Evolutionary conservation across 2,797 vertebrate species (phyloP), one percentile per base, ranked within the genome.

Genomic region (Emys orbicularis): DNA sequence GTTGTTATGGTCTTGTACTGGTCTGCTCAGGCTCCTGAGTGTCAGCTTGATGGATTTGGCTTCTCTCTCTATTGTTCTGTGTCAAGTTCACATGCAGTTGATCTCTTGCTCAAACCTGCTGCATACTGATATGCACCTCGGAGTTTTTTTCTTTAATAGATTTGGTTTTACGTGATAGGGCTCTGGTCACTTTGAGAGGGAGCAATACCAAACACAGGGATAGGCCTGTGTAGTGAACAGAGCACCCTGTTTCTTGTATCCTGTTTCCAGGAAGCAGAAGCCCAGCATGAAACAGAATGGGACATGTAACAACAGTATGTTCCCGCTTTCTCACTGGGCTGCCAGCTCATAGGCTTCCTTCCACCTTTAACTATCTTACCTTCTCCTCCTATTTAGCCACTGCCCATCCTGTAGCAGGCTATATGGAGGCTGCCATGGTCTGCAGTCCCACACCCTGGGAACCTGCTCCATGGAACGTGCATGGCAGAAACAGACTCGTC

Each of bases 341-440:
- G 27, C 41, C 79, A 29, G 59, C 95, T 97, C 94, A 90, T 93
- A 95, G 91, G 65, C 94, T 88, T 93, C 77, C 79, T 95, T 86
- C 54, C 1, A 59, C 65, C 86, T 52, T 92, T 96, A 80, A 49
- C 88, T 27, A 86, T 86, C 86, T 95, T 89, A 96, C 94, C 94
- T 37, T 37, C 34, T 97, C 90, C 81, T 92, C 6, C 84, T 89
- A 83, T 83, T 93, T 89, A 27, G 37, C 86, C 52, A 83, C n/a
- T 68, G 18, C 65, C n/a, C 65, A 68, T 68, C 74, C 86, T 96
- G 95, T 90, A 92, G 96, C 65, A 81, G 90, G 57, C 81, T 79
- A 34, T 65, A 72, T 25, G 54, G 37, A 56, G 12, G 15, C 37
- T 27, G 16, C 53, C 27, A 16, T 56, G 6, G 44, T 13, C 72